Percentiles rank a stretch among this genome's conserved stretches.
Conservation (phyloP, 2,888 invertebrate species). For the Alloscopus bannaensis region DNA sequence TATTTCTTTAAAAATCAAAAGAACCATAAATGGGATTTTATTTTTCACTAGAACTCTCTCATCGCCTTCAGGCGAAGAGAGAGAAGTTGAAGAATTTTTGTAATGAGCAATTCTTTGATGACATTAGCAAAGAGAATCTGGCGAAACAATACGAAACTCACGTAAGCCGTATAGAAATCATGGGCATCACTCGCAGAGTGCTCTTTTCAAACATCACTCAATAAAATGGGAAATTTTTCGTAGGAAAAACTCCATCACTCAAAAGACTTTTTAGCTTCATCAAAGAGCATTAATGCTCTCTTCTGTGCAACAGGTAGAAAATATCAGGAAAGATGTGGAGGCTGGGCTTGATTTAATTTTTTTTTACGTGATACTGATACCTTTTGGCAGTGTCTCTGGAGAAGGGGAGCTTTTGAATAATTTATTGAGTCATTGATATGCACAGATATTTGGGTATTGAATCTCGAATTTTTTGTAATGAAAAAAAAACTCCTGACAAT, state of each 20-base stretch:
- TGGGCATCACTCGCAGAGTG: too few relatives aligned
- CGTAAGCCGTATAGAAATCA: too few relatives aligned
- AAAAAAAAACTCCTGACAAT: conserved; percentile 37
- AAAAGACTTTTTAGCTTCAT: too few relatives aligned
- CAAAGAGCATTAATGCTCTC: too few relatives aligned
- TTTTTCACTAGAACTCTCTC: conserved; percentile 20
- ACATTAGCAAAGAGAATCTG: too few relatives aligned
- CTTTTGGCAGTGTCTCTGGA: conserved; percentile 24
- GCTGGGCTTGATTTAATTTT: conserved; percentile 30
- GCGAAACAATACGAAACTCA: too few relatives aligned
- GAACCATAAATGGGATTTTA: conserved; percentile 35
- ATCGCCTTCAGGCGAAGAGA: conserved; percentile 38
- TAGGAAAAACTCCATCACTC: conserved; percentile 39
- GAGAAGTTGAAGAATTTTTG: conserved; percentile 11
- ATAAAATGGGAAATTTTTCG: conserved; percentile 25
- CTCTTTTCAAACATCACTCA: conserved; percentile 9
- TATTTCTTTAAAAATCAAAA: conserved; percentile 10
- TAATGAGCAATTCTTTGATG: too few relatives aligned
- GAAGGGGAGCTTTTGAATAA: conserved; percentile 49
- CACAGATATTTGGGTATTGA: conserved; percentile 53
- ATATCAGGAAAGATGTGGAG: too few relatives aligned
- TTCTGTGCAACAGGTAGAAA: conserved; percentile 48
- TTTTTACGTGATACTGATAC: conserved; percentile 35
- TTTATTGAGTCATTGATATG: conserved; percentile 61
- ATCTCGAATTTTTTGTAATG: conserved; percentile 44